These are phyloP conservation scores for Eueremaeus valkanovi DNA, from an alignment of 2,888 invertebrate genomes.

Conservation along the genomic window DNA sequence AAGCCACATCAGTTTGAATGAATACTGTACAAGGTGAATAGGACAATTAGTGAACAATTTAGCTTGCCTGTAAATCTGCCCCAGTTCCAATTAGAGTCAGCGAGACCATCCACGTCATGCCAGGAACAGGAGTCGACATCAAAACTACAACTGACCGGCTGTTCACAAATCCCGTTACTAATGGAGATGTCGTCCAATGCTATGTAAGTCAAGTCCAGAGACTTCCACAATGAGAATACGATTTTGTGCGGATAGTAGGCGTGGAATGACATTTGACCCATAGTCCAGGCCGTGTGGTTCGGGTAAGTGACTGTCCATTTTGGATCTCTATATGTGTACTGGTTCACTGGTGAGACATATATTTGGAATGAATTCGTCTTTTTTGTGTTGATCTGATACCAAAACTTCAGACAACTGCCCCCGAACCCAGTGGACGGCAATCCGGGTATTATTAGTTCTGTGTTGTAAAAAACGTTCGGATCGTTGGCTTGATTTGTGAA, in stretches of 20 bases:
- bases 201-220: background rate
- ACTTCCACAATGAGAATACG: background rate
- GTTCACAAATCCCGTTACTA: conserved; percentile 7
- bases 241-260: conserved; percentile 27
- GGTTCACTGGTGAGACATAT: background rate
- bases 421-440: background rate
- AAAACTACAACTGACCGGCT: conserved; percentile 32
- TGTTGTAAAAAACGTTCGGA: background rate
- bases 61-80: background rate
- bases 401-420: conserved; percentile 21
- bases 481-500: conserved; percentile 17
- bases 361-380: background rate
- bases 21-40: no score
- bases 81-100: conserved; percentile 11
- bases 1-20: no score
- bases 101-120: background rate
- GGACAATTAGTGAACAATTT: no score
- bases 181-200: conserved; percentile 35
- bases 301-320: background rate
- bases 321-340: background rate
- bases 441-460: background rate
- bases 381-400: background rate
- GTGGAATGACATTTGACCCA: conserved; percentile 3
- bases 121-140: conserved; percentile 30
- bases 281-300: conserved; percentile 1